Percentiles rank a stretch among this genome's conserved stretches.
These are phyloP conservation scores for Tauraco erythrolophus DNA, from an alignment of 2,113 vertebrate genomes.

Conservation along the genomic window DNA sequence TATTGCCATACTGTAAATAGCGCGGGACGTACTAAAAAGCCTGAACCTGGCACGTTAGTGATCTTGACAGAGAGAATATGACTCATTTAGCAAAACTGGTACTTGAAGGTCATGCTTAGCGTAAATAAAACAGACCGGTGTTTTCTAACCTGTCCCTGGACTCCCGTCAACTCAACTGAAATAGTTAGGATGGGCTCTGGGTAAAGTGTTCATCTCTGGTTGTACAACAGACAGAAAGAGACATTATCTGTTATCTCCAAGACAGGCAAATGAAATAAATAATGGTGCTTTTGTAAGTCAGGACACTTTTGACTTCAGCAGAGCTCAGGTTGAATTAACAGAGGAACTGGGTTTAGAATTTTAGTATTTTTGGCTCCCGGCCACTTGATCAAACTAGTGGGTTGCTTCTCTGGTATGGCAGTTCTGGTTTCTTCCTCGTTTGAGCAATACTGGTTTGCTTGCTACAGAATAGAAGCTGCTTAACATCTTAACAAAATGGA, in stretches of 20 bases:
- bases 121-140: neutral
- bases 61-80: neutral
- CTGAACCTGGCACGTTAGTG: constrained; percentile 1
- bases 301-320: neutral
- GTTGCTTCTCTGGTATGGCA: neutral
- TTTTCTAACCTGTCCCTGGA: neutral
- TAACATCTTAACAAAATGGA: neutral
- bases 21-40: neutral
- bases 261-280: constrained; percentile 30
- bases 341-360: neutral
- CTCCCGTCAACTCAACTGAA: neutral
- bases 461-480: neutral
- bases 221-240: neutral
- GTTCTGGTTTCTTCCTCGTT: neutral
- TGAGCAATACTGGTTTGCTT: neutral
- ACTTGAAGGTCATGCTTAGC: constrained; percentile 11
- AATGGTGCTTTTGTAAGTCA: neutral
- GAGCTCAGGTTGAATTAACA: neutral
- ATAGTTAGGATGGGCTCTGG: neutral
- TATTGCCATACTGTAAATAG: constrained; percentile 35
- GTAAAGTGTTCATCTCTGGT: neutral
- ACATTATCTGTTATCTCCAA: constrained; percentile 29
- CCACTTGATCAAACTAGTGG: neutral
- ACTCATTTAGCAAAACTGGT: constrained; percentile 42
- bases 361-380: neutral